Conservation (phyloP, 2,113 vertebrate genomes). For the Cephalopterus ornatus region DNA sequence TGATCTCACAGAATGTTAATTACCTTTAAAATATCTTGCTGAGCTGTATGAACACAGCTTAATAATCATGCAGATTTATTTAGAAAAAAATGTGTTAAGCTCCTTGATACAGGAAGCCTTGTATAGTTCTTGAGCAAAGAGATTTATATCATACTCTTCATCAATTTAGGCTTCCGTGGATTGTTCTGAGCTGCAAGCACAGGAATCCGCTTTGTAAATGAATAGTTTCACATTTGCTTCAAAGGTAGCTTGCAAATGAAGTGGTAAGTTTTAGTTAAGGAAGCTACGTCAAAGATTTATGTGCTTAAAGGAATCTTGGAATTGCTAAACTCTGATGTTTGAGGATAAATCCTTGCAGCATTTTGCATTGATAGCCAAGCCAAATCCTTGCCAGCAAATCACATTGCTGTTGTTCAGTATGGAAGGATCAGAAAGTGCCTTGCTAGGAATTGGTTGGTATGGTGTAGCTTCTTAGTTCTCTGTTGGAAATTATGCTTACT, state of each 20-base stretch:
- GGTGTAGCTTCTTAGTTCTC: not conserved
- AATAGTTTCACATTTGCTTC: not conserved
- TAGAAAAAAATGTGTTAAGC: not conserved
- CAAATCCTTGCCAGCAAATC: not conserved
- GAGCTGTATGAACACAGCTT: not conserved
- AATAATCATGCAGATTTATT: constrained; percentile 6
- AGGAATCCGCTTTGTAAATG: not conserved
- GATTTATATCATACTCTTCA: not conserved
- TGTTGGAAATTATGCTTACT: constrained; percentile 54
- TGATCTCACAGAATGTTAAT: not conserved
- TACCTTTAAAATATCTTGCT: not conserved
- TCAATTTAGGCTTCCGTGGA: not conserved
- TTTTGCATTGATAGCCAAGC: not conserved
- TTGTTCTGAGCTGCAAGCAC: not conserved
- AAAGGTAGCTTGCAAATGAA: not conserved
- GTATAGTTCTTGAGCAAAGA: not conserved
- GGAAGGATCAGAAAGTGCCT: constrained; percentile 26
- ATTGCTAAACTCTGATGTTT: not conserved
- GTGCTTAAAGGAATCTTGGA: not conserved
- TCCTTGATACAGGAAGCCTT: not conserved
- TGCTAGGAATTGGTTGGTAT: not conserved
- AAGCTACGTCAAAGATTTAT: not conserved
- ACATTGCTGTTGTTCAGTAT: not conserved
- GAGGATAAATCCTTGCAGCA: not conserved
- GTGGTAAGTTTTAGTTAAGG: not conserved